Evolutionary conservation across 2,113 vertebrate genomes (phyloP), one percentile per base, ranked within the genome.

Genomic region (Pollachius pollachius): DNA sequence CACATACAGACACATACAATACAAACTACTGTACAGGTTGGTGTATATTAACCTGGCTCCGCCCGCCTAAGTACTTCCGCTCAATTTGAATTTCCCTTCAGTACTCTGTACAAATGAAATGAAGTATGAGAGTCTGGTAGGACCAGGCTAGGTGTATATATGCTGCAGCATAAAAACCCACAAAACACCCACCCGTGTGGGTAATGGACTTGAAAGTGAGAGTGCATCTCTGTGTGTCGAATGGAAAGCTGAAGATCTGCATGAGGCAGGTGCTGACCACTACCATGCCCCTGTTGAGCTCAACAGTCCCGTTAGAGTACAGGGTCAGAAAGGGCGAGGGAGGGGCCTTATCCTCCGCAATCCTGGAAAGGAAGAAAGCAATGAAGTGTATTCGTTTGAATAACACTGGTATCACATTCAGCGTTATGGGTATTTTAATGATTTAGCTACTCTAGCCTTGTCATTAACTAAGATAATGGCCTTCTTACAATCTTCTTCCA

Each of bases 181-280:
- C 3, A 19, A 9, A 2, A 8, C 23, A 52, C 73, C 71, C 41
- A 80, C 78, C 65, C 61, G 61, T 27, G 65, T 77, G 21, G 19
- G 64, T 41, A 1, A 21, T 6, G 18, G 78, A 74, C 58, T 3
- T 13, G 13, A 81, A 61, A 19, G 74, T 71, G 61, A 81, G 60
- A 30, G 67, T 66, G 65, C 79, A 81, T 0, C 41, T 72, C 57
- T 81, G 79, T 2, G 64, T 75, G 62, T 81, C 79, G 61, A 81
- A 78, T 15, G 75, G 79, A 52, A 81, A 81, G 69, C 75, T 77
- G 62, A 70, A 64, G 18, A 81, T 60, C 8, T 81, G 34, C 66
- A 81, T 72, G 17, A 27, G 62, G 66, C 79, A 81, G 18, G 58
- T 78, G 18, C 62, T 72, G 21, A 69, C 37, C 2, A 72, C 34